Conservation (phyloP, 2,888 invertebrate genomes). For the Sialis fuliginosa region DNA sequence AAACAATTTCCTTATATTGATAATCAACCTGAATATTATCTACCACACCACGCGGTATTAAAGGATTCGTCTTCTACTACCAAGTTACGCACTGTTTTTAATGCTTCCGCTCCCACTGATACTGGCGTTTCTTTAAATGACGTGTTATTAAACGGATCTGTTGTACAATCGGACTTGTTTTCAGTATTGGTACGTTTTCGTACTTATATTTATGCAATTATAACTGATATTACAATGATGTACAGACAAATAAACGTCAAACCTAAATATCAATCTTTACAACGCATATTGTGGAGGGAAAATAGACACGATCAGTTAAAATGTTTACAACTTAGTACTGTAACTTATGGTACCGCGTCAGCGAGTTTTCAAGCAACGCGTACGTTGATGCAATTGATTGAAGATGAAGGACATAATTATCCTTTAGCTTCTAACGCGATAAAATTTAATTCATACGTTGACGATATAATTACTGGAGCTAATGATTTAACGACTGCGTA, state of each 20-base stretch:
- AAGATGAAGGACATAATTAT: too few relatives aligned
- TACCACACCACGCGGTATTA: conserved; percentile 7
- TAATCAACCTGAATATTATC: background rate
- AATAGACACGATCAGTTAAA: conserved; percentile 2
- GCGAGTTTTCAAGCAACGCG: conserved; percentile 11
- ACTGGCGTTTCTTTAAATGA: conserved; percentile 5
- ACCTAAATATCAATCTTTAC: conserved; percentile 1
- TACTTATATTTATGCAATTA: background rate
- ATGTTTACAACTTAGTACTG: conserved; percentile 8
- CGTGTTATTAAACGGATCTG: conserved; percentile 3
- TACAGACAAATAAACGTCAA: conserved; percentile 3
- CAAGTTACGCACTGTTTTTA: conserved; percentile 6
- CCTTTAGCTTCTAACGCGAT: background rate
- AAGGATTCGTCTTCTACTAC: conserved; percentile 5
- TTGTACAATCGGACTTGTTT: conserved; percentile 5
- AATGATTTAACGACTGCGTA: conserved; percentile 1
- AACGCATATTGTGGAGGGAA: conserved; percentile 4
- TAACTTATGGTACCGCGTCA: conserved; percentile 12
- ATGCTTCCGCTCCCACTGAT: conserved; percentile 3
- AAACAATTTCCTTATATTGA: background rate
- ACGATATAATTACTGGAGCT: background rate
- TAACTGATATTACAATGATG: conserved; percentile 3
- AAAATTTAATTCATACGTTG: background rate
- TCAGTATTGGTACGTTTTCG: conserved; percentile 1
- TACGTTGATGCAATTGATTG: conserved; percentile 8